phyloP scores from a whole-genome alignment of 2,797 vertebrate genomes.

The Pelochelys cantorii region DNA sequence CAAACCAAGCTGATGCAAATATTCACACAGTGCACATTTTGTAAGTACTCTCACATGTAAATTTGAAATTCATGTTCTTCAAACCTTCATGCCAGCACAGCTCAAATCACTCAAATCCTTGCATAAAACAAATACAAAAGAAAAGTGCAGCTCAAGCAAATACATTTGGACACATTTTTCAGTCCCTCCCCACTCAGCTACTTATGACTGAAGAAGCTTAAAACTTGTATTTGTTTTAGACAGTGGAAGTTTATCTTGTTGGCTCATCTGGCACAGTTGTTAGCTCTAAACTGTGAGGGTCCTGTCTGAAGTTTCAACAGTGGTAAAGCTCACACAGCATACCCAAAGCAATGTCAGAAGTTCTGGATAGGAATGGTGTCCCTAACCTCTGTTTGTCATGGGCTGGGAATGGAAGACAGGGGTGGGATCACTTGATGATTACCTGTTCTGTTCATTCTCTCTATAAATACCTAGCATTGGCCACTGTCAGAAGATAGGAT shows the following conservation, averaged over 20 bases:
- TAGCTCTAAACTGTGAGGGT: not conserved
- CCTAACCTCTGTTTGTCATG: no score
- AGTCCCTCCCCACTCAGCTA: not conserved
- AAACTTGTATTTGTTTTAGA: not conserved
- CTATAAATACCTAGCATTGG: no score
- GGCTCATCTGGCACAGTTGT: not conserved
- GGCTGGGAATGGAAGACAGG: no score
- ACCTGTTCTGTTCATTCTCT: no score
- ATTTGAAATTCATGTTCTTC: not conserved
- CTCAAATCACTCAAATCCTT: not conserved
- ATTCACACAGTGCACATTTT: not conserved
- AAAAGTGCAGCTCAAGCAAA: accelerated
- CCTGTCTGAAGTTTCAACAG: not conserved
- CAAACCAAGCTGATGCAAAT: not conserved
- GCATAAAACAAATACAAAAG: not conserved
- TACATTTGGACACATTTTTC: not conserved
- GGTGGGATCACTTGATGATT: no score
- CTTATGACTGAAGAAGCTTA: not conserved
- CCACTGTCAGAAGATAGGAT: no score
- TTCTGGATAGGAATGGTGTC: not conserved
- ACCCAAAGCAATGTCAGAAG: not conserved
- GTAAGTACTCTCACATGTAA: not conserved
- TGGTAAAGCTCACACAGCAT: not conserved
- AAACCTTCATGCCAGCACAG: not conserved
- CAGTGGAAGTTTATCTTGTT: not conserved